Evolutionary conservation across 2,797 vertebrate species (phyloP).

Genomic region (Hydrolagus colliei): DNA sequence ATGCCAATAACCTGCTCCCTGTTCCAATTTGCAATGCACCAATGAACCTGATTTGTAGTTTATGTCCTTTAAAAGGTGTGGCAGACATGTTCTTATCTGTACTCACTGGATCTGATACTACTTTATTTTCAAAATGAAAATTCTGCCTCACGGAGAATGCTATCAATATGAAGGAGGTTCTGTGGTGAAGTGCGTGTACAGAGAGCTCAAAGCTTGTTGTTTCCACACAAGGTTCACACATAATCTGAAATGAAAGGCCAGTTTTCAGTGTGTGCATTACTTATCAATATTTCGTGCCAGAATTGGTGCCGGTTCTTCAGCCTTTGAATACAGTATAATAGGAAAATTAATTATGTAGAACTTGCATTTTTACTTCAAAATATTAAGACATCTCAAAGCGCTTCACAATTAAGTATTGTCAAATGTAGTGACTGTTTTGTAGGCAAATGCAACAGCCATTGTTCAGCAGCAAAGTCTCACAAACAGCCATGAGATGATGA

Average conservation of each 20-base stretch:
- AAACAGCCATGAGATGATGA: too few species aligned
- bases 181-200: background rate
- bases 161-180: background rate
- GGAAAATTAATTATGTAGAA: too few species aligned
- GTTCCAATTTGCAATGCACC: background rate
- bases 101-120: background rate
- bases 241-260: too few species aligned
- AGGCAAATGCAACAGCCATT: too few species aligned
- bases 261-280: background rate
- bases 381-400: too few species aligned
- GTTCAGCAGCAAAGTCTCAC: too few species aligned
- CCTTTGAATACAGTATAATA: background rate
- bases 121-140: background rate
- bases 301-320: background rate
- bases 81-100: background rate
- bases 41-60: background rate
- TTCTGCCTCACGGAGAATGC: background rate
- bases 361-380: too few species aligned
- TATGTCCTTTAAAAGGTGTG: background rate
- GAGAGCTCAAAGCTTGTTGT: too few species aligned
- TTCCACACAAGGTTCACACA: too few species aligned
- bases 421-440: too few species aligned
- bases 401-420: too few species aligned
- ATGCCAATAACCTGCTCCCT: background rate
- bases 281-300: background rate